Evolutionary conservation across 2,888 invertebrate species (phyloP), one percentile per base, ranked within the genome.

Genomic region (Chymomyza caudatula): DNA sequence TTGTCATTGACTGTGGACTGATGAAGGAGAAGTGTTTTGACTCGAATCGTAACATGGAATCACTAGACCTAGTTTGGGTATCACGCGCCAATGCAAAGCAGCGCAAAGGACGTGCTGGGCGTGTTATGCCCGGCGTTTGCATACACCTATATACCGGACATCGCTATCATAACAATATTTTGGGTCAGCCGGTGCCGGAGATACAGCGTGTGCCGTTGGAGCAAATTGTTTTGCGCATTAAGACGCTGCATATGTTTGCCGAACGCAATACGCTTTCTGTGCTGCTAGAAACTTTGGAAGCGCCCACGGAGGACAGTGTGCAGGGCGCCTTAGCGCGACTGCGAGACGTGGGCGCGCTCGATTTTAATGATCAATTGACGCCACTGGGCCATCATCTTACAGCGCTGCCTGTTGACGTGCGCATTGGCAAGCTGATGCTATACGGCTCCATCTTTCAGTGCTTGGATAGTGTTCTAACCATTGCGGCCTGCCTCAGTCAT

Each of bases 401-500:
- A 0, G 94, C 96, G 0, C 89, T 98, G 63, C 98, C 98, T 0
- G 95, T 98, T 0, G 98, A 98, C 87, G 96, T 96, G 2, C 92
- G 96, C 76, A 95, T 97, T 77, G 97, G 97, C n/a, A 97, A 98
- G 87, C 92, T 98, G 73, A 95, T 98, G 92, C 90, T 98, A 5
- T 96, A 96, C 82, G 97, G 98, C 0, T 95, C 98, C 11, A 96
- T 98, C 69, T 96, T 98, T 88, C 90, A 91, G 95, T 98, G 98
- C 88, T 92, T 98, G 37, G 97, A 98, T 91, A 96, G 98, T 0
- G 95, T 97, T 0, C 91, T 98, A 2, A 98, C 97, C 2, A 96
- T 98, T 88, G 97, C 96, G 0, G 96, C 96, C 1, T 95, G 94
- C 88, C 90, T 96, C 44, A 95, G 95, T 77, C 94, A 95, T 85